Conservation (phyloP, 2,113 vertebrate genomes). For the Seriola rivoliana region DNA sequence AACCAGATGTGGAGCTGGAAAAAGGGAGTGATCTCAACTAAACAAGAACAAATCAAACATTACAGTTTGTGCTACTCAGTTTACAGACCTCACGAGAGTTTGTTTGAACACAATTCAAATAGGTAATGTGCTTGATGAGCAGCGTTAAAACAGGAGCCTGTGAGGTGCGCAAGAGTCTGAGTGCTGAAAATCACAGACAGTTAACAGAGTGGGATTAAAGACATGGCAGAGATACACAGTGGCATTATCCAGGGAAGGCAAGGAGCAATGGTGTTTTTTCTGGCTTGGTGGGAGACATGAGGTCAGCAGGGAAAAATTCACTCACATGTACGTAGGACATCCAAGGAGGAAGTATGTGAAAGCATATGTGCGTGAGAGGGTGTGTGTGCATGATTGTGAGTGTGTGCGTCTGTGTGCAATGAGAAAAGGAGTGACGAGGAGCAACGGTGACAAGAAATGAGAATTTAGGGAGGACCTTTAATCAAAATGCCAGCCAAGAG, state of each 20-base stretch:
- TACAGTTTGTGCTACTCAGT: constrained; percentile 18
- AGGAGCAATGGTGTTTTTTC: constrained; percentile 74
- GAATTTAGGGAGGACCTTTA: constrained; percentile 51
- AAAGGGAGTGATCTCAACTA: constrained; percentile 14
- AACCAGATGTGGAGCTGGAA: constrained; percentile 41
- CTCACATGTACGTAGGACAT: constrained; percentile 73
- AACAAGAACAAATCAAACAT: constrained; percentile 33
- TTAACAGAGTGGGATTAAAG: constrained; percentile 41
- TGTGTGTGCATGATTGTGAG: not conserved
- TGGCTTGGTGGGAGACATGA: constrained; percentile 80
- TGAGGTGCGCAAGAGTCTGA: not conserved
- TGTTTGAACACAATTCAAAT: constrained; percentile 15
- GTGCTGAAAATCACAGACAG: constrained; percentile 21
- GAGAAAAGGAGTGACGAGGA: constrained; percentile 1
- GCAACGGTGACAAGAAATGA: constrained; percentile 50
- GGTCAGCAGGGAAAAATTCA: constrained; percentile 83
- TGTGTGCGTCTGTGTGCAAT: constrained; percentile 6
- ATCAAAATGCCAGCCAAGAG: constrained; percentile 65
- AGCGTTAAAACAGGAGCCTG: constrained; percentile 21
- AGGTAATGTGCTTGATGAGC: constrained; percentile 3
- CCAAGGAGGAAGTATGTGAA: constrained; percentile 67
- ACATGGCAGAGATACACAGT: constrained; percentile 56
- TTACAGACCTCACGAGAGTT: constrained; percentile 2
- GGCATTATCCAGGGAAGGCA: constrained; percentile 71
- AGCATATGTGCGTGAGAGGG: constrained; percentile 22